Evolutionary conservation across 2,888 invertebrate genomes (phyloP), one percentile per base, ranked within the genome.

Genomic region (Parasteatoda lunata): DNA sequence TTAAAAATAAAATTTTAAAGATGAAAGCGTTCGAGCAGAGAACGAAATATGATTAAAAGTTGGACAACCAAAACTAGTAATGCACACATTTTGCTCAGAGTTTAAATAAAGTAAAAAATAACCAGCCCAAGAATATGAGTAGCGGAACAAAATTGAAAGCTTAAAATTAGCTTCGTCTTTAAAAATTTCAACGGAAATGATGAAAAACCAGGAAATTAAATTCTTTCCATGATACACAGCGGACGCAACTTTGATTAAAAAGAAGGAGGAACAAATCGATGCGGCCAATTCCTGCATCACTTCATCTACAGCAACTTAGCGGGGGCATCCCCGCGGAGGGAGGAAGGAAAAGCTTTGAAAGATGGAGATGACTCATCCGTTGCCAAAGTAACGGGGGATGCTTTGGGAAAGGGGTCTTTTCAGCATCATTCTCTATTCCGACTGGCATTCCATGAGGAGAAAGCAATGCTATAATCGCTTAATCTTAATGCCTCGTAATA

Each of bases 321-420:
- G 15, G 45, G 15, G 45, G 75, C 59, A 75, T 45, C 59, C 75
- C 64, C 72, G 11, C 51, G 65, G 5, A 30, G 70, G 48, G 47
- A 11, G 72, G n/a, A 59, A 30, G 70, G 47, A 68, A 66, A 54
- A 48, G 47, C 68, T 72, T 78, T 73, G 59, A 69, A 68, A 69
- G 73, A 75, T 54, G 68, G 51, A 9, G 69, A 75, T 84, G 84
- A 84, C 72, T 84, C 84, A 84, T 64, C 78, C 68, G 84, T 84
- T n/a, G 15, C 64, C 84, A 78, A 48, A 73, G 78, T 47, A 84
- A 79, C 84, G 69, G 78, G 30, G 49, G 52, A 30, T 48, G 73
- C 8, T 9, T 11, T 30, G 30, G 47, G 15, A 69, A 66, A 69
- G 54, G 70, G 69, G 51, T 68, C 72, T 30, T 30, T 30, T 15